Percentiles rank a stretch among this genome's conserved stretches.
Conservation (phyloP, 2,888 invertebrate genomes). For the Brenthis ino region DNA sequence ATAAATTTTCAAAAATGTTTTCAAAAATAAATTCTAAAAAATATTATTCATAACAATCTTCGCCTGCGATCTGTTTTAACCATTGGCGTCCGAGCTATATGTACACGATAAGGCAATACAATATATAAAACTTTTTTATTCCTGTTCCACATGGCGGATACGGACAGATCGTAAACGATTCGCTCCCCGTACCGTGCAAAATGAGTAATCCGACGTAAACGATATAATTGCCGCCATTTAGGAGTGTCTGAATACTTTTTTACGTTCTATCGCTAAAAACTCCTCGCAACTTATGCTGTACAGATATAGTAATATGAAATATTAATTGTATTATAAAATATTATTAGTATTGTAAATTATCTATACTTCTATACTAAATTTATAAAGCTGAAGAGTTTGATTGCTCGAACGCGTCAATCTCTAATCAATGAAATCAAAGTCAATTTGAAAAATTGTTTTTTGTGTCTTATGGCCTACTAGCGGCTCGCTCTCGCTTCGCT, state of each 20-base stretch:
- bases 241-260: conserved; percentile 12
- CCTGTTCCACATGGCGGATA: conserved; percentile 10
- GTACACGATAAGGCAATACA: neutral
- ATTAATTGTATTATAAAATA: neutral
- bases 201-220: conserved; percentile 27
- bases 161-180: conserved; percentile 17
- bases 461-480: too few species aligned
- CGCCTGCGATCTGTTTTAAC: neutral
- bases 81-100: too few species aligned
- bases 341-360: too few species aligned
- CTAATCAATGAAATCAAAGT: too few species aligned
- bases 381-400: too few species aligned
- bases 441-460: too few species aligned
- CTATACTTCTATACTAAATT: too few species aligned
- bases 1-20: too few species aligned
- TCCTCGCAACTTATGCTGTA: neutral
- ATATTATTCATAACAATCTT: neutral
- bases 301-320: conserved; percentile 1
- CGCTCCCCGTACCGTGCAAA: conserved; percentile 22
- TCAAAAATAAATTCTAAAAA: too few species aligned
- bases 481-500: too few species aligned
- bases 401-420: too few species aligned
- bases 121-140: conserved; percentile 12
- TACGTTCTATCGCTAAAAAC: conserved; percentile 21
- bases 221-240: conserved; percentile 23